These are phyloP conservation scores for Drosophila grimshawi DNA, from an alignment of 1,140 invertebrate species.

Conservation along the genomic window DNA sequence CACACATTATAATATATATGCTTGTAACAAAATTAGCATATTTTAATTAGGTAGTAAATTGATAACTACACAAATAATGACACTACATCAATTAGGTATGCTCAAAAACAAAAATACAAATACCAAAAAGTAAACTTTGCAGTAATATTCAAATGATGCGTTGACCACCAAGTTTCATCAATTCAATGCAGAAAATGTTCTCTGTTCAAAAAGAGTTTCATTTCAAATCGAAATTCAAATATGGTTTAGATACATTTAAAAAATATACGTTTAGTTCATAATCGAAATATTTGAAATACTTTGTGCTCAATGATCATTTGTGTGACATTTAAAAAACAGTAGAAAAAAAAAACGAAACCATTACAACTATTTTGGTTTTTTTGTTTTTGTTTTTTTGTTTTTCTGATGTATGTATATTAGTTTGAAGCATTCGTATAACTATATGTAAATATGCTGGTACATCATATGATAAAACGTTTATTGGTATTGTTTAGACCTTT, in stretches of 20 bases:
- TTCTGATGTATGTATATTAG: slow-evolving; percentile 54
- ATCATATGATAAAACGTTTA: slow-evolving; percentile 51
- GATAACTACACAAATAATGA: slow-evolving; percentile 41
- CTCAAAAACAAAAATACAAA: slow-evolving; percentile 20
- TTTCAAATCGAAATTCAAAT: too few species aligned
- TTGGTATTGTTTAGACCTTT: slow-evolving; percentile 50
- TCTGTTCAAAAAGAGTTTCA: too few species aligned
- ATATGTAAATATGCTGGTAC: slow-evolving; percentile 54
- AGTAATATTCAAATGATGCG: slow-evolving; percentile 19
- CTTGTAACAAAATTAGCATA: slow-evolving; percentile 33
- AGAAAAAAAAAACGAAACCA: slow-evolving; percentile 15
- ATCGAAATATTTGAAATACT: slow-evolving; percentile 3
- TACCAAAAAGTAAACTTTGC: slow-evolving; percentile 16
- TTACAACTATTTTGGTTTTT: slow-evolving; percentile 57
- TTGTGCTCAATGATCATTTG: slow-evolving; percentile 34
- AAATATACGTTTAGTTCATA: too few species aligned
- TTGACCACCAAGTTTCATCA: slow-evolving; percentile 22
- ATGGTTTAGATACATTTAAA: too few species aligned
- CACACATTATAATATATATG: slow-evolving; percentile 28
- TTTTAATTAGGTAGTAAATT: slow-evolving; percentile 33
- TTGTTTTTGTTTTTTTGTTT: slow-evolving; percentile 27
- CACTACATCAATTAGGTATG: slow-evolving; percentile 32
- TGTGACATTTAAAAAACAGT: slow-evolving; percentile 12
- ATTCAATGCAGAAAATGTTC: too few species aligned
- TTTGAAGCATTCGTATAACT: slow-evolving; percentile 58